These are phyloP conservation scores for Drosophila tani DNA, from an alignment of 1,140 invertebrate species.

Conservation along the genomic window DNA sequence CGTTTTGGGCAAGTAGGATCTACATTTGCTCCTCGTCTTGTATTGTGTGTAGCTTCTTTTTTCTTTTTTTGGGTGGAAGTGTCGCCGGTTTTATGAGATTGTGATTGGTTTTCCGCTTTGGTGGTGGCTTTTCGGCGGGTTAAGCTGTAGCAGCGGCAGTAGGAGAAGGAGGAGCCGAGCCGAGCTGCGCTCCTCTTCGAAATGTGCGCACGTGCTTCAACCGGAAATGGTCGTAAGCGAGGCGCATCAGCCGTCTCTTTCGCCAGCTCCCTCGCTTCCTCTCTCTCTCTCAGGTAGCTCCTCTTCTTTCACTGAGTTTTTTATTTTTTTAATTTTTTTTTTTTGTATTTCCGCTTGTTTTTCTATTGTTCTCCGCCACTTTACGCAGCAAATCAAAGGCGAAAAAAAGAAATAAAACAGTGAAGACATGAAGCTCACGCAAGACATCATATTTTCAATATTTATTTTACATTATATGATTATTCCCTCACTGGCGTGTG, in stretches of 20 bases:
- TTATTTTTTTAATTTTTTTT: slow-evolving; percentile 52
- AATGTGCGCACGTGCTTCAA: slow-evolving; percentile 78
- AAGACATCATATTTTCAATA: slow-evolving; percentile 47
- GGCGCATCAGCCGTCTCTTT: slow-evolving; percentile 69
- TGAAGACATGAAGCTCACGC: slow-evolving; percentile 26
- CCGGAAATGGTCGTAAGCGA: slow-evolving; percentile 82
- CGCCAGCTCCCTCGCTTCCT: slow-evolving; percentile 34
- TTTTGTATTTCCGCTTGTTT: slow-evolving; percentile 71
- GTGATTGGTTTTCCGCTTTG: slow-evolving; percentile 75
- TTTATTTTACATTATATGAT: slow-evolving; percentile 52
- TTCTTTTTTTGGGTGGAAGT: slow-evolving; percentile 39
- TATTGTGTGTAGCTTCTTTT: not conserved
- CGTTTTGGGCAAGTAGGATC: slow-evolving; percentile 75
- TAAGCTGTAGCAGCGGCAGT: slow-evolving; percentile 4
- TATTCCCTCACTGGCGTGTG: slow-evolving; percentile 51
- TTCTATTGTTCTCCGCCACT: slow-evolving; percentile 75
- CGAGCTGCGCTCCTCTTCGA: slow-evolving; percentile 64
- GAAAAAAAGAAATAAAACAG: slow-evolving; percentile 17
- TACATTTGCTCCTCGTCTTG: slow-evolving; percentile 24
- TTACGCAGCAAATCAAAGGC: slow-evolving; percentile 72
- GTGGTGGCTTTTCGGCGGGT: slow-evolving; percentile 65
- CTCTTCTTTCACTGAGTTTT: slow-evolving; percentile 46
- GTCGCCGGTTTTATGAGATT: slow-evolving; percentile 65
- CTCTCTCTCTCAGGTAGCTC: slow-evolving; percentile 27
- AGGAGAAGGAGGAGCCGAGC: not conserved